Base-by-base conservation (phyloP, 92 coral and sea anemone species). In the Zoanthus solanderi region DNA sequence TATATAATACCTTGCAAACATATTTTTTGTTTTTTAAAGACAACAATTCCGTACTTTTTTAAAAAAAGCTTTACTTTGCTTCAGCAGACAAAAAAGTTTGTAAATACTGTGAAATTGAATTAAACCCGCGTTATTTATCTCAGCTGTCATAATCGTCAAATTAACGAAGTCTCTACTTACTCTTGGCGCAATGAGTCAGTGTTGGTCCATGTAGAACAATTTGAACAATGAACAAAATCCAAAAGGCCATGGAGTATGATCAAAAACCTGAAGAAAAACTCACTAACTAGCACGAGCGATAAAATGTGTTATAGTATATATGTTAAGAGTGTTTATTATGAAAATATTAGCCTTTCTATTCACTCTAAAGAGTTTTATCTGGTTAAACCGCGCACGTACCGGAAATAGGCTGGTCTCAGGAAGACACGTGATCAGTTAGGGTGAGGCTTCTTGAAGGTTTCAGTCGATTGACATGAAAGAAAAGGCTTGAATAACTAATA, bases 341-440 rank as follows among this genome's bases (percentile, higher is more conserved):
- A 61, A 60, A 61, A 69, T 69, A 69, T 16, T 69, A 44, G 75
- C 45, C 46, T 34, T 30, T 0, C 12, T 13, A 1, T 29, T 9
- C 7, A 10, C 6, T 2, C 13, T 69, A 30, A 0, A 34, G 16
- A 69, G 42, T 0, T 60, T 61, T 61, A 18, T 61, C 54, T 12
- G 29, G 17, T 69, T 16, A 69, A 11, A 69, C 30, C 11, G 45
- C 16, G 75, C 75, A 69, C 75, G 75, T 69, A 69, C 8, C 42
- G 75, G 75, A 69, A 69, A 69, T 69, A 44, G 75, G 75, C 75
- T 18, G 75, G 75, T 44, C 14, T 12, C 47, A 69, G 75, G 75
- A 69, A 69, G 28, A 30, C 75, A 69, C 47, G 75, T 69, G 45
- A 8, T 69, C 75, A 63, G 69, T 8, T 16, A 16, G 69, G 69